These are phyloP conservation scores for Sebastes paucispinis DNA, from an alignment of 2,797 vertebrate species.

Conservation along the genomic window DNA sequence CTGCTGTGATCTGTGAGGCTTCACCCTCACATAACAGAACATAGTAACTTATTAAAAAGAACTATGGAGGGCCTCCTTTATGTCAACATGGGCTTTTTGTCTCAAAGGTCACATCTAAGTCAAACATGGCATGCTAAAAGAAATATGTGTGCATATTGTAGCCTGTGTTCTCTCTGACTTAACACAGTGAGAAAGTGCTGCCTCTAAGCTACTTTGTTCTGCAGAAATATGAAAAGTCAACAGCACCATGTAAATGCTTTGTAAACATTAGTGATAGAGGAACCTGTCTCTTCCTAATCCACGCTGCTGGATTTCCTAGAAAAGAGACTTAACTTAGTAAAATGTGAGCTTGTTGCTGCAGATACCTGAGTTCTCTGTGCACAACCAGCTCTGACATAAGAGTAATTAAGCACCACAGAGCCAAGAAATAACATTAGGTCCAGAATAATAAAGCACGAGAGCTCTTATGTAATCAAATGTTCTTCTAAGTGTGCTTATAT, in stretches of 20 bases:
- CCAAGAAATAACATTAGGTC: not conserved
- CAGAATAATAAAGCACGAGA: constrained; percentile 6
- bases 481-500: not conserved
- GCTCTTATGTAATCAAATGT: constrained; percentile 16
- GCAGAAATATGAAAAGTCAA: constrained; percentile 41
- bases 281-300: not conserved
- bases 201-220: not conserved
- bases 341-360: not conserved
- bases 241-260: constrained; percentile 41
- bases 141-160: constrained; percentile 51
- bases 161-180: not conserved
- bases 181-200: constrained; percentile 34
- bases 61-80: constrained; percentile 63
- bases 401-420: constrained; percentile 26
- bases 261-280: constrained; percentile 11
- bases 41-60: constrained; percentile 82
- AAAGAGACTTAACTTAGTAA: not conserved
- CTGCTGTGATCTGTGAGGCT: constrained; percentile 66
- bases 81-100: constrained; percentile 72
- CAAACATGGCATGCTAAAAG: constrained; percentile 55
- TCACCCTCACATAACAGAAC: constrained; percentile 62
- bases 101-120: constrained; percentile 78
- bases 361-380: constrained; percentile 10
- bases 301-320: not conserved
- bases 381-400: not conserved